Evolutionary conservation across 2,888 invertebrate species (phyloP), one percentile per base, ranked within the genome.

Genomic region (Anoncus sp.): DNA sequence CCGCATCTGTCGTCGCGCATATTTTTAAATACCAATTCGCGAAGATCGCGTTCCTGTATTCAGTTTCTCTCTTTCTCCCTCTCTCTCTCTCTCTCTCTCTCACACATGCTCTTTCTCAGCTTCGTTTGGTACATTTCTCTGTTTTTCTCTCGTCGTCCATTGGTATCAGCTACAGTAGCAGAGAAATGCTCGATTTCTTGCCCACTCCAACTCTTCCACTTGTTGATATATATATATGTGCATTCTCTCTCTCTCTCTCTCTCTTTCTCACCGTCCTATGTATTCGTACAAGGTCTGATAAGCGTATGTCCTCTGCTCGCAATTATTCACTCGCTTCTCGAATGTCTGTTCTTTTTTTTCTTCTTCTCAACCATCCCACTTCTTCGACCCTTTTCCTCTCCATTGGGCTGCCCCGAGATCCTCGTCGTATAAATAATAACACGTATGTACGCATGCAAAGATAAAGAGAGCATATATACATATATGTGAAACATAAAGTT

Each of bases 1-100:
- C 84, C 84, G 86, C 88, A 88, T 88, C 87, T 82, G 85, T 87
- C 84, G 84, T 83, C 84, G 53, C 70, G 88, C 88, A 88, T 88
- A 89, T 89, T 89, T 88, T 89, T 88, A 88, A 88, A 88, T 88
- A 88, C 87, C 84, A 87, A 88, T 87, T 87, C 82, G 78, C 73
- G 10, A 66, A 57, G 71, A 63, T 53, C 38, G 51, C 47, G 22
- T 59, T 74, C 31, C 65, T 53, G 43, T 24, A 43, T 45, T 40
- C 40, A 7, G 10, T 20, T 35, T 22, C 24, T 35, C 14, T n/a
- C 45, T 35, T 16, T 20, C 53, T 18, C 62, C 4, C 53, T 51
- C 38, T 38, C 22, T n/a, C 27, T 18, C 20, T 59, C 66, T 63
- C 18, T 47, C 14, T 43, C 62, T 67, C 16, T 62, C 47, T 24